phyloP scores from a whole-genome alignment of 2,888 invertebrate species.

The Drosophila neonasuta region DNA sequence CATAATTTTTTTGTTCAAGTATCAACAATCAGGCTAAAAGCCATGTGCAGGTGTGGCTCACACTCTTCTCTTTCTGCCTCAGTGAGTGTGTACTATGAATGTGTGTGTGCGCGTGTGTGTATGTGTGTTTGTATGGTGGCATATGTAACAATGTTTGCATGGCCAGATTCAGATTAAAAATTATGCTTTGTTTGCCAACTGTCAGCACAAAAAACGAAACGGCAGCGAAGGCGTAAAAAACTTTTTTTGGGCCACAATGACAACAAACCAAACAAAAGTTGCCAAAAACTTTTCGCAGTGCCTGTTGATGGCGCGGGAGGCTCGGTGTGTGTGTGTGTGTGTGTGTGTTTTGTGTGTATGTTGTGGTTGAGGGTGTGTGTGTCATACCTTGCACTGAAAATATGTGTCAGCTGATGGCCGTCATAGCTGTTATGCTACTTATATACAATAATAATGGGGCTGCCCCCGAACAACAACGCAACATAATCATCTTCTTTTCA shows the following conservation, averaged over 20 bases:
- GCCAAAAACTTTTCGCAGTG: slow-evolving; percentile 46
- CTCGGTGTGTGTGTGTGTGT: slow-evolving; percentile 13
- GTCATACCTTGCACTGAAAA: slow-evolving; percentile 63
- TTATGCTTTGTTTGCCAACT: slow-evolving; percentile 77
- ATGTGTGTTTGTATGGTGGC: slow-evolving; percentile 44
- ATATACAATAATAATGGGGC: slow-evolving; percentile 45
- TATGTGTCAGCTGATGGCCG: slow-evolving; percentile 67
- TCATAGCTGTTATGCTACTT: slow-evolving; percentile 46
- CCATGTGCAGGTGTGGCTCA: slow-evolving; percentile 60
- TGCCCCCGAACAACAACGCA: slow-evolving; percentile 43
- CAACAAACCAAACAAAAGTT: slow-evolving; percentile 72
- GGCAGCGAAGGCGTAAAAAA: slow-evolving; percentile 37
- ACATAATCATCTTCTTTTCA: slow-evolving; percentile 55
- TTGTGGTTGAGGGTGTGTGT: slow-evolving; percentile 14
- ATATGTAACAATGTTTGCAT: slow-evolving; percentile 75
- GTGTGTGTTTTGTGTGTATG: slow-evolving; percentile 6
- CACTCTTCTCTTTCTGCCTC: slow-evolving; percentile 3
- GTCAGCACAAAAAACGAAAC: slow-evolving; percentile 70
- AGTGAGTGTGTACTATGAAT: slow-evolving; percentile 13
- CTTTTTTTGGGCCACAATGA: slow-evolving; percentile 61
- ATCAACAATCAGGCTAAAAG: slow-evolving; percentile 74
- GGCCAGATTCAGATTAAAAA: slow-evolving; percentile 74
- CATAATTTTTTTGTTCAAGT: slow-evolving; percentile 55
- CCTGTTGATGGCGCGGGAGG: slow-evolving; percentile 9
- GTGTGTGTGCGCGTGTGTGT: slow-evolving; percentile 13